Evolutionary conservation across 2,888 invertebrate species (phyloP), one percentile per base, ranked within the genome.

Genomic region (Phengaris alcon): DNA sequence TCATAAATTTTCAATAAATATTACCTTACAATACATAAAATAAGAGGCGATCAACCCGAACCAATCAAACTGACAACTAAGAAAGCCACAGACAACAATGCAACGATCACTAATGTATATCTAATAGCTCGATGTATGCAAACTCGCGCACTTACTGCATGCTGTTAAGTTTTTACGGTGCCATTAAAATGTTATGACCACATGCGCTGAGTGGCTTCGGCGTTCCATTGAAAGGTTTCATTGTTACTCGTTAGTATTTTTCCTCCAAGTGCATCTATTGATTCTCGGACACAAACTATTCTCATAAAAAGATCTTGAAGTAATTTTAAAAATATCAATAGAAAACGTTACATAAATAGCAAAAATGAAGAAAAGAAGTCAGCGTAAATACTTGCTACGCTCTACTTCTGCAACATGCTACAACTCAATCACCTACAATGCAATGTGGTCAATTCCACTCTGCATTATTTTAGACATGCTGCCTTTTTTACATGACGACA

Each of bases 131-230:
- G 73, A 74, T 77, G 75, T 74, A 77, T 76, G 77, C 74, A 75
- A 74, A 76, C 68, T 74, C 74, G 59, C 68, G 75, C 74, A 75
- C 77, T 76, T 74, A 77, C 76, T 74, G 69, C 76, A 76, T 80
- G 79, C 81, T 81, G 78, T 82, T 79, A 77, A 79, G 76, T 80
- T 82, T 84, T 82, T 79, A 84, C 78, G 76, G 76, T 74, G 35
- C 76, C 77, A 78, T 80, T 80, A 77, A 79, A 74, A 74, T 77
- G 79, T 81, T 80, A 81, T 76, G 59, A 77, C 74, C 68, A 44
- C 73, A 55, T 76, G 73, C 51, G 57, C 73, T 54, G 74, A 76
- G 75, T 78, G 77, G 74, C 51, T 79, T 77, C 75, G 74, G 77
- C 75, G 76, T 75, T 68, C 75, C 76, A 76, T 75, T 76, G 76